Conservation (phyloP, 1,140 invertebrate genomes). For the Eueides isabella region DNA sequence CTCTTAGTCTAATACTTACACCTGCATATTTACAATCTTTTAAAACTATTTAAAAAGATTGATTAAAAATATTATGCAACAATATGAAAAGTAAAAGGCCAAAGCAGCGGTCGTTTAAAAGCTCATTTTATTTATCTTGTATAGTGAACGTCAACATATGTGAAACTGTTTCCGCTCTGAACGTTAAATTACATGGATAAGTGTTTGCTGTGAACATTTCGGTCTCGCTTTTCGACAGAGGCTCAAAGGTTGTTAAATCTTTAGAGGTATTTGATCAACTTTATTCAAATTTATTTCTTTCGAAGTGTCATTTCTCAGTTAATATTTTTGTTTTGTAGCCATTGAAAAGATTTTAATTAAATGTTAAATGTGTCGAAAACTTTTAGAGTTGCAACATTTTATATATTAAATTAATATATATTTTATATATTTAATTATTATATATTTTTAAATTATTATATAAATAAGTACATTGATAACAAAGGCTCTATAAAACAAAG, state of each 20-base stretch:
- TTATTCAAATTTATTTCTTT: neutral
- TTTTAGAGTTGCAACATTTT: too few relatives aligned
- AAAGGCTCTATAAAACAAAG: neutral
- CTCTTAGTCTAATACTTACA: too few relatives aligned
- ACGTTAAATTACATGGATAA: conserved; percentile 12
- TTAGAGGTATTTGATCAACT: neutral
- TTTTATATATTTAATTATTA: too few relatives aligned
- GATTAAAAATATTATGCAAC: too few relatives aligned
- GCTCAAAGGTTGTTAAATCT: neutral
- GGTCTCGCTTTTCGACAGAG: conserved; percentile 4
- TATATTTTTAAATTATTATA: too few relatives aligned
- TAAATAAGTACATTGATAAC: too few relatives aligned
- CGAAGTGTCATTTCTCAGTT: neutral
- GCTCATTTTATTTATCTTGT: conserved; percentile 16
- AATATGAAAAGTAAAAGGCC: neutral
- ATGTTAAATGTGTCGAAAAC: too few relatives aligned
- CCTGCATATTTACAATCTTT: too few relatives aligned
- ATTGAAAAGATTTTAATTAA: too few relatives aligned
- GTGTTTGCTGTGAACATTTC: conserved; percentile 18
- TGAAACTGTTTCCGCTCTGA: conserved; percentile 2
- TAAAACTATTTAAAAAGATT: too few relatives aligned
- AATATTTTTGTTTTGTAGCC: neutral
- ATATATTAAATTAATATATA: too few relatives aligned
- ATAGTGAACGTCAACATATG: neutral
- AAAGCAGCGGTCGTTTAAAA: neutral